Conservation (phyloP, 2,113 vertebrate species). For the Chelonoidis abingdonii region DNA sequence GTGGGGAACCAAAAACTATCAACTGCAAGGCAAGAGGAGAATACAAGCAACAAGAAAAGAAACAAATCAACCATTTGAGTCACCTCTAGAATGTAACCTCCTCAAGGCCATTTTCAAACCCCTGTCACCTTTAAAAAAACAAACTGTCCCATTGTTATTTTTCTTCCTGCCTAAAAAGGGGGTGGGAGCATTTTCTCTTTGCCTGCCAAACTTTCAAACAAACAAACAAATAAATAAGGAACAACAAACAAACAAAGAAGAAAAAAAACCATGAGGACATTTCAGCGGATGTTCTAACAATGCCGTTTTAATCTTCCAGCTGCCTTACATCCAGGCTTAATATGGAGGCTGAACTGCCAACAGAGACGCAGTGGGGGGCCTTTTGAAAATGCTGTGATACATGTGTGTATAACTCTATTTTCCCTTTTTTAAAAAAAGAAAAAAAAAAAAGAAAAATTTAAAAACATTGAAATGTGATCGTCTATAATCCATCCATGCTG, state of each 20-base stretch:
- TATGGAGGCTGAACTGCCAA: constrained; percentile 74
- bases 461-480: constrained; percentile 67
- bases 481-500: constrained; percentile 54
- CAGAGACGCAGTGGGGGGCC: constrained; percentile 62
- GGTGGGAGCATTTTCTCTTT: constrained; percentile 65
- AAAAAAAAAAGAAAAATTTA: constrained; percentile 55
- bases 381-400: constrained; percentile 78
- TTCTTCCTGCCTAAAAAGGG: constrained; percentile 42
- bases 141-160: background rate
- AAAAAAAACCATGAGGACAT: constrained; percentile 39
- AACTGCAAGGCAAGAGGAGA: constrained; percentile 43
- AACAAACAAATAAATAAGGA: constrained; percentile 42
- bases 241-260: background rate
- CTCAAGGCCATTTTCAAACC: constrained; percentile 56
- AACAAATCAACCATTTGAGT: constrained; percentile 45
- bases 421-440: constrained; percentile 14
- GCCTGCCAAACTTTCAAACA: constrained; percentile 64
- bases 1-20: background rate
- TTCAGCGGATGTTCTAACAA: constrained; percentile 67
- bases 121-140: constrained; percentile 22
- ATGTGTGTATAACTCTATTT: constrained; percentile 56
- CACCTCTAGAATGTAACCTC: constrained; percentile 56
- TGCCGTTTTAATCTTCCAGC: constrained; percentile 79
- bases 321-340: constrained; percentile 82
- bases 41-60: constrained; percentile 36